These are phyloP conservation scores for Apogon hyalosoma DNA, from an alignment of 2,797 vertebrate genomes.

Conservation along the genomic window DNA sequence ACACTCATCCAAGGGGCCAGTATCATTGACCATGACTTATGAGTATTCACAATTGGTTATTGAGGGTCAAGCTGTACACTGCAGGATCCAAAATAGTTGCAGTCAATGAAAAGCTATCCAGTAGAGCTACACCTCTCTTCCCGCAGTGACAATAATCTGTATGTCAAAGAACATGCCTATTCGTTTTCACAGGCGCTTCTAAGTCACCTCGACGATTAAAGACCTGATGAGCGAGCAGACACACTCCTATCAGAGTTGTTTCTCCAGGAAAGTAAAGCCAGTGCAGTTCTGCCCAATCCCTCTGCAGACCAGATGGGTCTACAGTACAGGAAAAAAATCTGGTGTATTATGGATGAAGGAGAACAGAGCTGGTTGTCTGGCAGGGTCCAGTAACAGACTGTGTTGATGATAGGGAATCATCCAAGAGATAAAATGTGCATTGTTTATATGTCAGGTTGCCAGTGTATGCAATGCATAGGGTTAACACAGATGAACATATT, in stretches of 20 bases:
- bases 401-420: constrained; percentile 59
- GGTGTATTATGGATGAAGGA: constrained; percentile 58
- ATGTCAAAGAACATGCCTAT: constrained; percentile 66
- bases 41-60: constrained; percentile 73
- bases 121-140: constrained; percentile 41
- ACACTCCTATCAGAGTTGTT: constrained; percentile 35
- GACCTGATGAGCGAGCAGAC: constrained; percentile 39
- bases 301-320: constrained; percentile 62
- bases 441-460: constrained; percentile 49
- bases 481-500: constrained; percentile 27
- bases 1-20: constrained; percentile 43
- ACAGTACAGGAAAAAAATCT: constrained; percentile 50
- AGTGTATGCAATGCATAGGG: constrained; percentile 33
- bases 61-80: constrained; percentile 68
- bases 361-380: constrained; percentile 61
- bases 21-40: constrained; percentile 59
- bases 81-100: constrained; percentile 70
- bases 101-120: constrained; percentile 68
- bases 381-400: constrained; percentile 56
- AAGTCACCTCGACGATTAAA: constrained; percentile 59
- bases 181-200: constrained; percentile 61
- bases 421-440: constrained; percentile 59
- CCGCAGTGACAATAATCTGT: constrained; percentile 60
- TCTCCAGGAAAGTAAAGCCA: constrained; percentile 35
- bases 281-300: constrained; percentile 41